A percentile compares a stretch with the other conserved stretches of the same genome.
phyloP scores from a whole-genome alignment of 2,888 invertebrate species.

The Clepsis dumicolana region DNA sequence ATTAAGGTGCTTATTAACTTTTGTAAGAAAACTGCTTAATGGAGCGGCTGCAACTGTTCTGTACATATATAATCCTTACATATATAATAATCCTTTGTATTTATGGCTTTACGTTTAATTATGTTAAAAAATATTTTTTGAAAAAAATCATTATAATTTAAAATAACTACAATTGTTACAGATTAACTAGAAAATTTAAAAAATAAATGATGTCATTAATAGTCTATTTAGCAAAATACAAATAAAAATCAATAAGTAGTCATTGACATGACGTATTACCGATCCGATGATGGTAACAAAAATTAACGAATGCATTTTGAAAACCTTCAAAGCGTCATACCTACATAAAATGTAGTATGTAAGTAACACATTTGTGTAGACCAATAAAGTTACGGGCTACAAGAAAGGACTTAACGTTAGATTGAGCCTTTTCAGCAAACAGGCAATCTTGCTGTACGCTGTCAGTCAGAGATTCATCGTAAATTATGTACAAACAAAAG shows the following conservation, averaged over 20 bases:
- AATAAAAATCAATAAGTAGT: neutral
- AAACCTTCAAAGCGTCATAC: neutral
- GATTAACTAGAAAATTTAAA: too few relatives aligned
- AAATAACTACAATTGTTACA: too few relatives aligned
- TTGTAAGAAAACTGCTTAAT: neutral
- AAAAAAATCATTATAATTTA: too few relatives aligned
- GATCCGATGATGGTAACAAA: neutral
- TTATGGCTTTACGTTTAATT: too few relatives aligned
- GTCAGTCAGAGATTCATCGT: constrained; percentile 56
- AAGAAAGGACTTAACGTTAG: constrained; percentile 15
- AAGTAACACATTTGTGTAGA: constrained; percentile 5
- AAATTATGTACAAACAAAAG: constrained; percentile 61
- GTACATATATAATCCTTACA: too few relatives aligned
- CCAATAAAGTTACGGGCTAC: constrained; percentile 6
- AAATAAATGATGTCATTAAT: too few relatives aligned
- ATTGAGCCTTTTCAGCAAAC: constrained; percentile 53
- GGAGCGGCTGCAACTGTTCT: too few relatives aligned
- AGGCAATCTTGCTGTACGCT: constrained; percentile 54
- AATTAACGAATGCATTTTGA: neutral
- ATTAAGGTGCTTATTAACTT: neutral
- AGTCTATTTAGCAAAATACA: neutral
- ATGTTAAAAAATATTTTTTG: too few relatives aligned
- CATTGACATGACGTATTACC: too few relatives aligned
- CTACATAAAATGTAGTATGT: neutral
- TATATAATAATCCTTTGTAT: too few relatives aligned